phyloP scores from a whole-genome alignment of 2,888 invertebrate genomes.

The Pelosia muscerda region DNA sequence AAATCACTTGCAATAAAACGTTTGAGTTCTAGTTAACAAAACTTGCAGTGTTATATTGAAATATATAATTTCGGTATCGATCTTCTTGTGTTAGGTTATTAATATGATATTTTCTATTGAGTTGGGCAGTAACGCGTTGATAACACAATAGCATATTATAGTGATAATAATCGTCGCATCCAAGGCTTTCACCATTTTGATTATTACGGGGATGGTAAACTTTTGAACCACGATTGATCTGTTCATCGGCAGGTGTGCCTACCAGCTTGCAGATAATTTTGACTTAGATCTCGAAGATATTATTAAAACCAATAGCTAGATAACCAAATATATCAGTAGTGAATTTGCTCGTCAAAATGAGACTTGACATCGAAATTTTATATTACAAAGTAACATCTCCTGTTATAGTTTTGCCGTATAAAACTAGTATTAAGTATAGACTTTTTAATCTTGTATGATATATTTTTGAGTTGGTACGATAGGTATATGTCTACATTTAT shows the following conservation, averaged over 20 bases:
- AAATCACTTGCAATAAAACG: neutral
- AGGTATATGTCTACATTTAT: constrained; percentile 9
- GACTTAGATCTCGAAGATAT: no score
- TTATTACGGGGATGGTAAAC: no score
- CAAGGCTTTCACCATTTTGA: no score
- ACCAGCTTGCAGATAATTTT: no score
- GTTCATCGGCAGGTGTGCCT: no score
- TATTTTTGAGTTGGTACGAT: neutral
- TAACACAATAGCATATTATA: no score
- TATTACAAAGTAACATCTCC: neutral
- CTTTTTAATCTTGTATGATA: neutral
- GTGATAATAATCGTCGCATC: no score
- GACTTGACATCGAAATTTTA: neutral
- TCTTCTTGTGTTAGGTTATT: neutral
- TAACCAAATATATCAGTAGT: neutral
- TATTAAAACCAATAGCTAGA: no score
- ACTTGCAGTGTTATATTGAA: neutral
- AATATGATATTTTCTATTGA: no score
- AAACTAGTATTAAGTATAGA: neutral
- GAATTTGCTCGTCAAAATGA: neutral
- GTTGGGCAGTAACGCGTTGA: no score
- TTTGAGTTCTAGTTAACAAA: neutral
- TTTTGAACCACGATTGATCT: no score
- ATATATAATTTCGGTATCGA: neutral
- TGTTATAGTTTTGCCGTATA: neutral